Conservation (phyloP, 1,140 invertebrate species). For the Euwallacea fornicatus region DNA sequence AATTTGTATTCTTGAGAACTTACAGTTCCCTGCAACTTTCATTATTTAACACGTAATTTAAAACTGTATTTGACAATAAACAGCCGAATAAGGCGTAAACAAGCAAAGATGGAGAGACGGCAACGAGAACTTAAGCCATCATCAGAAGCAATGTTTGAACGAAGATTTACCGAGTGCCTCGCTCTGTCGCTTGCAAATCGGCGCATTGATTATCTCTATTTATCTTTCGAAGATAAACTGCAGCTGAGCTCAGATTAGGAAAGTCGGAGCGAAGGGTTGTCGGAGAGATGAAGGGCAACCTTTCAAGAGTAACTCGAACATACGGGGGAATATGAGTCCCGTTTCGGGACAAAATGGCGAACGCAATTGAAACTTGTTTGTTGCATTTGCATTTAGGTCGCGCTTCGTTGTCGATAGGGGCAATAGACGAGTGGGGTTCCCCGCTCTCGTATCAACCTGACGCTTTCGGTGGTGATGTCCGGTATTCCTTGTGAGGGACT, state of each 20-base stretch:
- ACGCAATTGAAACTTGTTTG: too few species aligned
- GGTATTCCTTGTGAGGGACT: too few species aligned
- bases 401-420: too few species aligned
- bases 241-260: slow-evolving; percentile 23
- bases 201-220: slow-evolving; percentile 35
- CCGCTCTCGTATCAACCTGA: too few species aligned
- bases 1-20: too few species aligned
- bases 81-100: slow-evolving; percentile 19
- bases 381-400: too few species aligned
- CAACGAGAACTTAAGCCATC: slow-evolving; percentile 24
- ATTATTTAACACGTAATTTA: background rate
- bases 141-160: slow-evolving; percentile 24
- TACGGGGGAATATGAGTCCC: too few species aligned
- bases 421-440: too few species aligned
- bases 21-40: too few species aligned
- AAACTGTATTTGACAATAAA: background rate
- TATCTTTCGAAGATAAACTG: slow-evolving; percentile 35
- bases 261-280: slow-evolving; percentile 10
- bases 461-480: too few species aligned
- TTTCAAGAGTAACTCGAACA: background rate
- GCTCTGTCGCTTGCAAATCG: slow-evolving; percentile 34
- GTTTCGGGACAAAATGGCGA: too few species aligned
- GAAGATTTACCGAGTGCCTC: slow-evolving; percentile 30
- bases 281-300: background rate
- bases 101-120: slow-evolving; percentile 12